Evolutionary conservation across 2,888 invertebrate species (phyloP).

Genomic region (Schizaphis graminum): DNA sequence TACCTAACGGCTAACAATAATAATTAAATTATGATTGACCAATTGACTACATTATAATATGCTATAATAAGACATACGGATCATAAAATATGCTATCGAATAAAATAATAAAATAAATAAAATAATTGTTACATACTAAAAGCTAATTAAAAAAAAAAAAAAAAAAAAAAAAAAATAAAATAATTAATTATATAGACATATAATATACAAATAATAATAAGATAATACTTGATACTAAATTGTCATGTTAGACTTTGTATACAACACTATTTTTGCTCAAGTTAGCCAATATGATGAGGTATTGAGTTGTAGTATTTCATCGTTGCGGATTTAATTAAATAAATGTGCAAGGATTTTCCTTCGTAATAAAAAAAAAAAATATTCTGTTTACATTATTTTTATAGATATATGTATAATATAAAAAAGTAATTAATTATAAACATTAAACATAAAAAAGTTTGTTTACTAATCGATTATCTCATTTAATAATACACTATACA

Average conservation of each 20-base stretch:
- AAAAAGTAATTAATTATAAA: no score
- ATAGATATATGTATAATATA: background rate
- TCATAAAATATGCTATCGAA: background rate
- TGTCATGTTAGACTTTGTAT: background rate
- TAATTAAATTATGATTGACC: background rate
- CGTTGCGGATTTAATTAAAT: background rate
- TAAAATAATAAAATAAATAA: no score
- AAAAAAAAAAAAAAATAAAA: background rate
- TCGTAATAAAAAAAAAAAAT: background rate
- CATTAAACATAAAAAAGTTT: no score
- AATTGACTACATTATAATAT: background rate
- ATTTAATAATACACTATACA: background rate
- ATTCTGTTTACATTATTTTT: background rate
- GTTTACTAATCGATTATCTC: background rate
- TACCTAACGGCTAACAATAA: background rate
- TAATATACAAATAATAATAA: background rate
- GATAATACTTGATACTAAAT: background rate
- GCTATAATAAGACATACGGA: background rate
- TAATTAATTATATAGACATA: background rate
- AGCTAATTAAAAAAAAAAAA: no score
- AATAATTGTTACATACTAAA: no score
- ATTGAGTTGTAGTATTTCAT: background rate
- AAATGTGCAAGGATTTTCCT: background rate
- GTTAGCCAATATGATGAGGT: no score
- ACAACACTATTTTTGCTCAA: background rate